These are phyloP conservation scores for Ischnura elegans DNA, from an alignment of 2,888 invertebrate species.

Conservation along the genomic window DNA sequence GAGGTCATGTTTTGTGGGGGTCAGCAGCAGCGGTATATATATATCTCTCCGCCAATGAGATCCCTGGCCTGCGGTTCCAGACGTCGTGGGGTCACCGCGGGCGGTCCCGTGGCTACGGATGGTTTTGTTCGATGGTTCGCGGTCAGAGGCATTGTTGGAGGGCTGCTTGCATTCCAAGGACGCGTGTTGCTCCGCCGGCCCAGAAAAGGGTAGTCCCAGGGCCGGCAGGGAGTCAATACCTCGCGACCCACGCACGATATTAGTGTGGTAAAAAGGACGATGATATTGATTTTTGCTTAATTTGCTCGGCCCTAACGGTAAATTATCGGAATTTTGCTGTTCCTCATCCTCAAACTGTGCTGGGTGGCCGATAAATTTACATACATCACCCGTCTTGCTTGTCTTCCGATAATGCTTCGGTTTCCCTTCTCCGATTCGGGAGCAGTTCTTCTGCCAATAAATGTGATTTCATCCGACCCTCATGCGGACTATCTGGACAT, in stretches of 20 bases:
- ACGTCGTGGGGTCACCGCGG: not conserved
- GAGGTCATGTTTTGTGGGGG: not conserved
- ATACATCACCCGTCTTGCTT: not conserved
- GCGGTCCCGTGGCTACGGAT: not conserved
- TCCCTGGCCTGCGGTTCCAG: not conserved
- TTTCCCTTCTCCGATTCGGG: not conserved
- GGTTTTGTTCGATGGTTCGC: not conserved
- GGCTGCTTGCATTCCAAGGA: no score
- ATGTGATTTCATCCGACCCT: not conserved
- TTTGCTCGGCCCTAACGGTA: not conserved
- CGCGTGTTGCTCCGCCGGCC: no score
- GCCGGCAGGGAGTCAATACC: no score
- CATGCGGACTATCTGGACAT: no score
- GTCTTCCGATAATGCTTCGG: not conserved
- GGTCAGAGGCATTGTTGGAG: no score
- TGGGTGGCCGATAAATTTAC: not conserved
- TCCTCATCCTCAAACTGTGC: not conserved
- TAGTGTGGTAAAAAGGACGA: not conserved
- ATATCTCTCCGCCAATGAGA: no score
- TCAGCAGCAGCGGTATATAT: not conserved
- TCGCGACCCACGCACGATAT: no score
- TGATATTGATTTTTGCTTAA: not conserved
- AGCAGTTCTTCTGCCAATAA: not conserved
- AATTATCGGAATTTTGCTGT: not conserved
- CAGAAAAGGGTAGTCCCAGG: no score